Evolutionary conservation across 2,113 vertebrate genomes (phyloP).

Genomic region (Poeciliopsis occidentalis): DNA sequence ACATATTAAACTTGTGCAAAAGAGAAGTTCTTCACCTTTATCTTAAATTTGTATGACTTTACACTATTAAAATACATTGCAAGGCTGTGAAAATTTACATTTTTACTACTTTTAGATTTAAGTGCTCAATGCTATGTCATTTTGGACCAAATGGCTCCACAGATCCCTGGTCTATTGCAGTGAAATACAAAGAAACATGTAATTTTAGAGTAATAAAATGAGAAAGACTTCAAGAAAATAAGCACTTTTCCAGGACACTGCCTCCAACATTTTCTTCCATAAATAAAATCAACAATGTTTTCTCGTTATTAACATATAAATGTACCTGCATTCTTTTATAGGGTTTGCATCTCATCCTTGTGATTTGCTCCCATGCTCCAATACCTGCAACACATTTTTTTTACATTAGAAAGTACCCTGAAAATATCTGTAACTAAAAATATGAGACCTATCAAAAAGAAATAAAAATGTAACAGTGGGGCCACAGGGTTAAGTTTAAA

Average conservation of each 20-base stretch:
- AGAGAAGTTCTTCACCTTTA: background rate
- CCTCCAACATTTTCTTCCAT: background rate
- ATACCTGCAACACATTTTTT: constrained; percentile 79
- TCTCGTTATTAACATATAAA: background rate
- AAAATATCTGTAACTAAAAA: background rate
- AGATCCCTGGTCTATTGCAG: background rate
- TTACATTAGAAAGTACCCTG: background rate
- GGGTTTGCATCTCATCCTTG: constrained; percentile 87
- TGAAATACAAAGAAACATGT: background rate
- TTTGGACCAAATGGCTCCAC: background rate
- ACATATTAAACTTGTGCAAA: background rate
- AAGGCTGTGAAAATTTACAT: background rate
- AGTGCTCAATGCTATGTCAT: background rate
- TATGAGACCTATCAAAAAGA: background rate
- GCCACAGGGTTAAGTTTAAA: too few species aligned
- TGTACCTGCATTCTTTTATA: constrained; percentile 96
- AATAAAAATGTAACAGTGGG: background rate
- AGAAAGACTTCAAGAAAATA: background rate
- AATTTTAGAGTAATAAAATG: background rate
- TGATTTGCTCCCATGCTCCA: constrained; percentile 93
- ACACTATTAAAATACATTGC: background rate
- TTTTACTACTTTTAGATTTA: background rate
- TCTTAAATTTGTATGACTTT: background rate
- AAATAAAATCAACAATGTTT: background rate
- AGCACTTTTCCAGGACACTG: background rate